Evolutionary conservation across 2,113 vertebrate species (phyloP).

Genomic region (Notothenia coriiceps): DNA sequence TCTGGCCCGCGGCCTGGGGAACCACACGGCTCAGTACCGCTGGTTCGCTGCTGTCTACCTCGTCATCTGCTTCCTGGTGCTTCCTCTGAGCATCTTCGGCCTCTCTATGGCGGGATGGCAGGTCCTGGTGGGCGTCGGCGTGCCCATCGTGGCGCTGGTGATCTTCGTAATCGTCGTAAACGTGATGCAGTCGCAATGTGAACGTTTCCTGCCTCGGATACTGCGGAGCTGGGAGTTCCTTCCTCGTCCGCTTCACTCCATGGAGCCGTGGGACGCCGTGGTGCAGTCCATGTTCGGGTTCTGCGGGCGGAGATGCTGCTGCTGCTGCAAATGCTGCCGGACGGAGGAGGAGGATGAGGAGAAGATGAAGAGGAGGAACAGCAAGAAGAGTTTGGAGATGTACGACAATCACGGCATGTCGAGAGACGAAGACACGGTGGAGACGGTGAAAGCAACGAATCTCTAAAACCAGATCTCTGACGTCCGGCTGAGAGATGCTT

Average conservation of each 20-base stretch:
- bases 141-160: constrained; percentile 80
- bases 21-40: constrained; percentile 90
- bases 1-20: constrained; percentile 88
- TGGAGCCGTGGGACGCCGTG: constrained; percentile 89
- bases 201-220: constrained; percentile 77
- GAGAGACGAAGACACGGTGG: constrained; percentile 46
- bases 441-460: constrained; percentile 7
- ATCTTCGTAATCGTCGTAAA: constrained; percentile 85
- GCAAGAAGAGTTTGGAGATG: constrained; percentile 80
- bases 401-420: constrained; percentile 86
- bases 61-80: constrained; percentile 88
- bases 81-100: constrained; percentile 88
- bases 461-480: too few species aligned
- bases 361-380: constrained; percentile 39
- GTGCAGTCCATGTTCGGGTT: constrained; percentile 71
- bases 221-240: constrained; percentile 91
- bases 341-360: constrained; percentile 34
- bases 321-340: constrained; percentile 74
- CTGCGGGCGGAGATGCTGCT: constrained; percentile 86
- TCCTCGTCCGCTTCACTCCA: constrained; percentile 90
- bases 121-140: constrained; percentile 89
- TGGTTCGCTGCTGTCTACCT: constrained; percentile 96
- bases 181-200: constrained; percentile 87
- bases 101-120: constrained; percentile 94
- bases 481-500: too few species aligned